Percentiles rank a stretch among this genome's conserved stretches.
Evolutionary conservation across 2,113 vertebrate species (phyloP).

Genomic region (Aptenodytes forsteri): DNA sequence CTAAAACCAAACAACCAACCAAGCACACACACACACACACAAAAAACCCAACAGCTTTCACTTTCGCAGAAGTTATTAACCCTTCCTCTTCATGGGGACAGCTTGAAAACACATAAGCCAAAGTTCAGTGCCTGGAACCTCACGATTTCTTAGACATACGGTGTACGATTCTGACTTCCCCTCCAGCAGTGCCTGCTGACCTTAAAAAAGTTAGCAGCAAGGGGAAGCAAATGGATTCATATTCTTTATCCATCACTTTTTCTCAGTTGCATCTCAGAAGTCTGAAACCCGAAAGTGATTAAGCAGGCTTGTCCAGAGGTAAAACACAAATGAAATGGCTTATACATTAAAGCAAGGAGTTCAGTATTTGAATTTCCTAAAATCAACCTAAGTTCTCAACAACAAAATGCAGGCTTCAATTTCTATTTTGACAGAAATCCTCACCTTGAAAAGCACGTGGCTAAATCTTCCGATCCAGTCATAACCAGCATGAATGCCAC

Average conservation of each 20-base stretch:
- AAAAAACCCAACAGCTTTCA: background rate
- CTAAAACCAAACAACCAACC: background rate
- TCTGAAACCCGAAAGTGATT: background rate
- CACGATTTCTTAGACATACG: rapidly evolving
- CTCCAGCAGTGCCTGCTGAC: background rate
- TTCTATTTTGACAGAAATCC: background rate
- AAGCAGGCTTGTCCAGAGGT: rapidly evolving
- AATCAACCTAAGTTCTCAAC: background rate
- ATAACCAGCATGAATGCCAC: background rate
- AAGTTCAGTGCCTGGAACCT: background rate
- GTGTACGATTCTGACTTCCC: background rate
- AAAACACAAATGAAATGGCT: background rate
- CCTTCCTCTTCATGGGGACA: background rate
- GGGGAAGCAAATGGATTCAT: background rate
- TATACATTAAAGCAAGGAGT: background rate
- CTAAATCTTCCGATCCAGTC: background rate
- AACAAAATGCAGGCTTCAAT: background rate
- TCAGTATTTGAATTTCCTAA: background rate
- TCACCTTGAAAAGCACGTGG: background rate
- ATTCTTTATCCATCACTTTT: background rate
- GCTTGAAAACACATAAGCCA: background rate
- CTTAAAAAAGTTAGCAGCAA: background rate
- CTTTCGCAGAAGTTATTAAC: background rate
- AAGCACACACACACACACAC: no score
- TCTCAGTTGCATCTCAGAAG: background rate